Conservation (phyloP, 2,888 invertebrate genomes). For the Parnassius orleans region DNA sequence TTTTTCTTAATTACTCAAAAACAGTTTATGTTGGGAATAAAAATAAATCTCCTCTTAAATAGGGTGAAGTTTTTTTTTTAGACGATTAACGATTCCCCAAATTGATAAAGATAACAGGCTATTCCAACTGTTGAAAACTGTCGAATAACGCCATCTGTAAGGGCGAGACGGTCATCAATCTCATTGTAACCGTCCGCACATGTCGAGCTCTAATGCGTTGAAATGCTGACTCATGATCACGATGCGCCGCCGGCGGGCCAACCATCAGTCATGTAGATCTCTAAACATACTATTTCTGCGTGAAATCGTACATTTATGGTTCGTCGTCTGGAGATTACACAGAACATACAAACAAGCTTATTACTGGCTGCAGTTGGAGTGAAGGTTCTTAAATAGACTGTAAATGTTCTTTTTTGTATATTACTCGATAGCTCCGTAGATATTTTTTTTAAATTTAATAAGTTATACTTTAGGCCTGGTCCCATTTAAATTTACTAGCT, state of each 20-base stretch:
- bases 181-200: not conserved
- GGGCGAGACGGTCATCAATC: not conserved
- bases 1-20: too few relatives aligned
- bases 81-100: not conserved
- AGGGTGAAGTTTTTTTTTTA: too few relatives aligned
- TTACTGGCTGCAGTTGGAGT: too few relatives aligned
- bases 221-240: conserved; percentile 1
- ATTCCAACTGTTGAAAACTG: not conserved
- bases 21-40: too few relatives aligned
- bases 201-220: not conserved
- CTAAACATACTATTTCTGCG: not conserved
- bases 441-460: too few relatives aligned
- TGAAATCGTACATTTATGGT: conserved; percentile 1
- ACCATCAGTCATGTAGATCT: not conserved
- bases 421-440: too few relatives aligned
- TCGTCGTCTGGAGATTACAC: not conserved
- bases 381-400: too few relatives aligned
- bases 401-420: too few relatives aligned
- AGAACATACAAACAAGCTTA: too few relatives aligned
- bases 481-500: too few relatives aligned
- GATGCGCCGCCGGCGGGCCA: not conserved
- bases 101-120: not conserved
- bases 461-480: too few relatives aligned
- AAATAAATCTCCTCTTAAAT: too few relatives aligned
- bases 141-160: conserved; percentile 11